Evolutionary conservation across 2,797 vertebrate genomes (phyloP), one percentile per base, ranked within the genome.

Genomic region (Benthosema pterotum): DNA sequence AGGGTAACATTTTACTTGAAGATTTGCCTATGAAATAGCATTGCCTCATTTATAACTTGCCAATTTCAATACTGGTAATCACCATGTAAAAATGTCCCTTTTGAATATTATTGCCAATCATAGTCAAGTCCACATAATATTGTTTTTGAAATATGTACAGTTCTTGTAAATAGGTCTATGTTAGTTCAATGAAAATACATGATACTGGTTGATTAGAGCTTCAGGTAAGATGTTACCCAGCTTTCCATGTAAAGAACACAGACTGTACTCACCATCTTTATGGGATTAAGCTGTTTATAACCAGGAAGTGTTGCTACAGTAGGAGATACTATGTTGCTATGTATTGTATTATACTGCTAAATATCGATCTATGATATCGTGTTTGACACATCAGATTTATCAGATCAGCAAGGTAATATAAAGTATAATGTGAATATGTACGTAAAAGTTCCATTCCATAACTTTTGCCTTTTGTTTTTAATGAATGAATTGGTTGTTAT

Each of bases 341-440:
- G 73, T 87, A 83, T 77, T 87, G 77, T 86, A 83, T 72, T 74
- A 79, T 83, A 82, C 67, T 69, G 65, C 80, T 83, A 74, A 71
- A 78, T 45, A 38, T 74, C 75, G 57, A 63, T 83, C 72, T 78
- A 57, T 69, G 74, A 84, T 80, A 75, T 52, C 62, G 75, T 82
- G 77, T 79, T 67, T 74, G 78, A 82, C 60, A 62, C 71, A 69
- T 73, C 71, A 72, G 57, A 83, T 77, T 69, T 76, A 49, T 49
- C 47, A 17, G 15, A 67, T 72, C 71, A 69, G 60, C 71, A 62
- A 77, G 72, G 82, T 74, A 52, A 76, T 69, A 82, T 67, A 78
- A n/a, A 79, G 74, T 70, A 73, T 83, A 78, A 82, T 87, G 85
- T 87, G 84, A 87, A 86, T 78, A 87, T 86, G 77, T 86, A 85